Evolutionary conservation across 2,113 vertebrate genomes (phyloP).

Genomic region (Antechinus flavipes): DNA sequence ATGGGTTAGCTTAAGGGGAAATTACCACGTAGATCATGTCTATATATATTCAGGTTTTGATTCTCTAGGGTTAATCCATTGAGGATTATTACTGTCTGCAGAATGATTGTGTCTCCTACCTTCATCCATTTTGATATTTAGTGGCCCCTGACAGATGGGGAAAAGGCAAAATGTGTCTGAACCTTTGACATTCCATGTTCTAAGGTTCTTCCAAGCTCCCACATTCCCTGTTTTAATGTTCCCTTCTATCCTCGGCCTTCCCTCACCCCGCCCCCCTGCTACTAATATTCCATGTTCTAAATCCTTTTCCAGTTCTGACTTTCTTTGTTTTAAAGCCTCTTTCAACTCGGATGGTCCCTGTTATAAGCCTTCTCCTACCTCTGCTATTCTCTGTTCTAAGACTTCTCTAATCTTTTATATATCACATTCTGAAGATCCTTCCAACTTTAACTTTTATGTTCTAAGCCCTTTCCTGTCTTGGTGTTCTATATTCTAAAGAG

Average conservation of each 20-base stretch:
- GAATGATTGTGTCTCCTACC: not conserved
- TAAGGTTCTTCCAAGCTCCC: not conserved
- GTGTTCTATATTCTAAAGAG: not conserved
- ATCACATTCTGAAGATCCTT: not conserved
- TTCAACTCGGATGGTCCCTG: not conserved
- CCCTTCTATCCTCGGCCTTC: too few relatives aligned
- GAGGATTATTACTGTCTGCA: not conserved
- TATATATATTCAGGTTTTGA: not conserved
- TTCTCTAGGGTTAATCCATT: not conserved
- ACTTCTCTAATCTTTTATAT: not conserved
- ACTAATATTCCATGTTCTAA: not conserved
- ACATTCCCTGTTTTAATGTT: not conserved
- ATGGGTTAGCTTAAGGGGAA: not conserved
- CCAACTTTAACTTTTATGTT: not conserved
- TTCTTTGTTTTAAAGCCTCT: not conserved
- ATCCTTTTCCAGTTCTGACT: not conserved
- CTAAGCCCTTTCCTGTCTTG: not conserved
- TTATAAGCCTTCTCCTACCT: too few relatives aligned
- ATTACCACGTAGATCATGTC: not conserved
- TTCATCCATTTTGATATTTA: not conserved
- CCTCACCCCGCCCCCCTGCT: too few relatives aligned
- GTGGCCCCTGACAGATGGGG: not conserved
- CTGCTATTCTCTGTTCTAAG: not conserved
- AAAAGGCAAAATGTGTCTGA: not conserved
- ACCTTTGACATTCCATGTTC: not conserved